phyloP scores from a whole-genome alignment of 1,140 invertebrate species.

The Babylonia areolata region DNA sequence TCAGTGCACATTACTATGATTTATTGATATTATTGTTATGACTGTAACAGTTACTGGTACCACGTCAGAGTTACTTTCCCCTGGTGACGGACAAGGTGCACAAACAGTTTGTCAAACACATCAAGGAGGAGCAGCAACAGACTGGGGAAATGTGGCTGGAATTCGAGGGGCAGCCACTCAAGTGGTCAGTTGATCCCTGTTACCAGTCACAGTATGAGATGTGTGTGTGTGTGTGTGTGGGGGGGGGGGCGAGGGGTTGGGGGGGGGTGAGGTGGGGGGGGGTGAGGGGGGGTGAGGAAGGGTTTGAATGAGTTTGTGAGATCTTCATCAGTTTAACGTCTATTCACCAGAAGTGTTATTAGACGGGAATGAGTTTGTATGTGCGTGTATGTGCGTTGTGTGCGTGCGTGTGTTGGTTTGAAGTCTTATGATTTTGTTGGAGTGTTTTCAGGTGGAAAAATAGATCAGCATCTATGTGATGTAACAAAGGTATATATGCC shows the following conservation, averaged over 20 bases:
- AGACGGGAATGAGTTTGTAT: background rate
- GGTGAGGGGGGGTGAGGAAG: too few species aligned
- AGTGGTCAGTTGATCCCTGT: constrained; percentile 89
- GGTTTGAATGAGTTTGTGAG: background rate
- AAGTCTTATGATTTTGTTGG: too few species aligned
- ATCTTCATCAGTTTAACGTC: background rate
- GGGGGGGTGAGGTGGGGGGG: too few species aligned
- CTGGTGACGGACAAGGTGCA: constrained; percentile 96
- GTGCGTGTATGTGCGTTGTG: background rate
- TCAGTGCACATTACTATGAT: too few species aligned
- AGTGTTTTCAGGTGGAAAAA: too few species aligned
- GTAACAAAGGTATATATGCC: too few species aligned
- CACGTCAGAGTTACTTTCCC: constrained; percentile 96
- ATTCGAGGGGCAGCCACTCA: constrained; percentile 92
- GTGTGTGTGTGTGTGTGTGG: background rate
- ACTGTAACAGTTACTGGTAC: constrained; percentile 86
- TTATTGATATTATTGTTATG: background rate
- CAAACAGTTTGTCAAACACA: constrained; percentile 91
- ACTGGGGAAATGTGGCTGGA: constrained; percentile 96
- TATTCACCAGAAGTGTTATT: background rate
- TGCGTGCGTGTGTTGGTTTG: background rate
- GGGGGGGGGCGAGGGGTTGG: too few species aligned
- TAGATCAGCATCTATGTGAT: too few species aligned
- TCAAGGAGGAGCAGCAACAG: constrained; percentile 84
- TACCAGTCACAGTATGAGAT: too few species aligned